A percentile compares a stretch with the other conserved stretches of the same genome.
These are phyloP conservation scores for Tetanocera ferruginea DNA, from an alignment of 2,888 invertebrate species.

Conservation along the genomic window DNA sequence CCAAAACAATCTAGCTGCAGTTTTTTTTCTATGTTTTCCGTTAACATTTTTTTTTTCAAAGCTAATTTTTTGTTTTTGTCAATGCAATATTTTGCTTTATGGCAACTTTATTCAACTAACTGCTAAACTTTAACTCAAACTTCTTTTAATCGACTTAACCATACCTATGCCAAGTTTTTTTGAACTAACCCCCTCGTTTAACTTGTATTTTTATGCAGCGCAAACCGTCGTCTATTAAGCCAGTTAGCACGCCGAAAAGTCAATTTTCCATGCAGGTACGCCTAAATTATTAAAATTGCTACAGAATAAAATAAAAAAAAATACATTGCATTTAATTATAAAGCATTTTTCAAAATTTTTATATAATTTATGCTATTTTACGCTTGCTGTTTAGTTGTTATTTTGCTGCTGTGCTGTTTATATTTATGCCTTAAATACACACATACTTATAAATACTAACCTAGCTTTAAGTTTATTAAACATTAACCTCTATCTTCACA, in stretches of 20 bases:
- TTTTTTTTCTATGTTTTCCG: neutral
- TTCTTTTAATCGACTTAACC: neutral
- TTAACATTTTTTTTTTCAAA: neutral
- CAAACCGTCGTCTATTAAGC: constrained; percentile 63
- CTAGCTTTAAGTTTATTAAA: neutral
- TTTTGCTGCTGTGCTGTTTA: constrained; percentile 48
- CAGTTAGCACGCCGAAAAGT: constrained; percentile 63
- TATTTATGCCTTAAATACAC: neutral
- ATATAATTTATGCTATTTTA: neutral
- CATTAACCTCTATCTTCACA: constrained; percentile 5
- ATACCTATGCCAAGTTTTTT: constrained; percentile 14
- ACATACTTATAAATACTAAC: neutral
- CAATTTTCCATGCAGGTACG: constrained; percentile 69
- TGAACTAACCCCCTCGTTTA: constrained; percentile 53
- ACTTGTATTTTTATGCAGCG: constrained; percentile 59
- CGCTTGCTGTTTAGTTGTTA: constrained; percentile 1
- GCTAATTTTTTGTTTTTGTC: constrained; percentile 5
- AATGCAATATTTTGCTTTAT: constrained; percentile 2
- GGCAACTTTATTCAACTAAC: neutral
- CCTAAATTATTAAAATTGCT: constrained; percentile 47
- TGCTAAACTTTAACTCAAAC: neutral
- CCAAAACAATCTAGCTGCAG: neutral
- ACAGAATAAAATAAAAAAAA: neutral
- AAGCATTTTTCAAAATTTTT: neutral
- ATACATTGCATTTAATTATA: neutral